These are phyloP conservation scores for Parnassius orleans DNA, from an alignment of 2,888 invertebrate species.

Conservation along the genomic window DNA sequence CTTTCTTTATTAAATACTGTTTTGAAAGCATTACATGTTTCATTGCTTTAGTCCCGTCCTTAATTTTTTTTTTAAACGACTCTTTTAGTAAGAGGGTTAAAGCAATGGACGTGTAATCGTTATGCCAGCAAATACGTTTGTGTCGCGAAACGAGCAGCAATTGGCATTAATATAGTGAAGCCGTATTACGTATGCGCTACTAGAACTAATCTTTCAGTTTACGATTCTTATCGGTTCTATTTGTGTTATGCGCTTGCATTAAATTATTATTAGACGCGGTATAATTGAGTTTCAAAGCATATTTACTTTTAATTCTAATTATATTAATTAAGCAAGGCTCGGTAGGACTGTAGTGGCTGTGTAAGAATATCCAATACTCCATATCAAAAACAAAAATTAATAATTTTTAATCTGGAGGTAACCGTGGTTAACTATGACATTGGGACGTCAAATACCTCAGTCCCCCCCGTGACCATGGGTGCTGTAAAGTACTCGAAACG, in stretches of 20 bases:
- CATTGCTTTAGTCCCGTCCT: slow-evolving; percentile 76
- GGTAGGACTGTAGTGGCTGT: too few species aligned
- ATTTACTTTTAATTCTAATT: neutral
- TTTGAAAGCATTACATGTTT: slow-evolving; percentile 58
- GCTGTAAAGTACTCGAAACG: too few species aligned
- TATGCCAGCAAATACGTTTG: slow-evolving; percentile 27
- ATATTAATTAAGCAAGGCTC: too few species aligned
- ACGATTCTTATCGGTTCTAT: slow-evolving; percentile 37
- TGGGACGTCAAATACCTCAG: too few species aligned
- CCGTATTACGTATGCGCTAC: slow-evolving; percentile 27
- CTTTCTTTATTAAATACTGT: slow-evolving; percentile 44
- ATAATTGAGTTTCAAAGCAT: neutral
- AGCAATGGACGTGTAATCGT: slow-evolving; percentile 67
- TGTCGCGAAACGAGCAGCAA: slow-evolving; percentile 14
- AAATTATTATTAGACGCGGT: slow-evolving; percentile 7
- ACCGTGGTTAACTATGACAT: too few species aligned
- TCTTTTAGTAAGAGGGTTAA: slow-evolving; percentile 55
- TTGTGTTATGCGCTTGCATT: slow-evolving; percentile 25
- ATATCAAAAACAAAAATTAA: too few species aligned
- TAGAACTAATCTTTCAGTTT: slow-evolving; percentile 27
- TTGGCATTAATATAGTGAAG: slow-evolving; percentile 22
- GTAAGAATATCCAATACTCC: too few species aligned
- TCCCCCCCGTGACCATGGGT: too few species aligned
- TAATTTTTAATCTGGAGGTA: too few species aligned
- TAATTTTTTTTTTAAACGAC: slow-evolving; percentile 17